These are phyloP conservation scores for Drosophila virilis DNA, from an alignment of 1,140 invertebrate species.

Conservation along the genomic window DNA sequence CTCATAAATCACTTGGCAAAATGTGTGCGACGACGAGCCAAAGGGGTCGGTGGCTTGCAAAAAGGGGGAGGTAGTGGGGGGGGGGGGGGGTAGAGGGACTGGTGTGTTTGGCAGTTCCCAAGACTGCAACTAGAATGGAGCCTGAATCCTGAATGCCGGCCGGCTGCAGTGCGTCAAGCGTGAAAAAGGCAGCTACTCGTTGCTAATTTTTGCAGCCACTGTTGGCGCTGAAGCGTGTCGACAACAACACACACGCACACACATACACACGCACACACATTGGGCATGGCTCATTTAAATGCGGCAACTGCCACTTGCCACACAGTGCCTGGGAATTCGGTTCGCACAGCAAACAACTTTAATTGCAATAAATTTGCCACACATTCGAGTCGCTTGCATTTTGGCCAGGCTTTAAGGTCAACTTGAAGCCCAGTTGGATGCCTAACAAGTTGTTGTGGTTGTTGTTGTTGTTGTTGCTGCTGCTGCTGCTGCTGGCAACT, in stretches of 20 bases:
- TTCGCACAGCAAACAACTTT: slow-evolving; percentile 46
- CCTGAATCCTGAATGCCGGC: slow-evolving; percentile 1
- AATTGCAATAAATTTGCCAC: slow-evolving; percentile 78
- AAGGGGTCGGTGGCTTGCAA: neutral
- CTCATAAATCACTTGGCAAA: slow-evolving; percentile 80
- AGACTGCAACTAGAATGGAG: slow-evolving; percentile 13
- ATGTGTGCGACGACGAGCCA: slow-evolving; percentile 46
- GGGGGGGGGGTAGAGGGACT: too few species aligned
- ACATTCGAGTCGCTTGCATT: slow-evolving; percentile 41
- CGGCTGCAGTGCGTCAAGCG: slow-evolving; percentile 36
- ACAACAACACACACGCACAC: slow-evolving; percentile 1
- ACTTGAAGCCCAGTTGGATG: slow-evolving; percentile 41
- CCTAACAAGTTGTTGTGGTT: slow-evolving; percentile 48
- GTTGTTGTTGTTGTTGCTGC: slow-evolving; percentile 39
- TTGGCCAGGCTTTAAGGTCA: slow-evolving; percentile 18
- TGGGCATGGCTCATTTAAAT: slow-evolving; percentile 68
- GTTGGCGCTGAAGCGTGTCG: slow-evolving; percentile 50
- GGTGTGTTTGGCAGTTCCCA: neutral
- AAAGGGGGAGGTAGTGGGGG: too few species aligned
- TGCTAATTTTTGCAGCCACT: slow-evolving; percentile 53
- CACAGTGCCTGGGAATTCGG: slow-evolving; percentile 12
- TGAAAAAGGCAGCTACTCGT: slow-evolving; percentile 40
- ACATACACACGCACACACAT: neutral
- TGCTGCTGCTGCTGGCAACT: slow-evolving; percentile 3
- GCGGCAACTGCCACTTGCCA: slow-evolving; percentile 51